Base-by-base conservation (phyloP, 2,113 vertebrate species). In the Jacana jacana region DNA sequence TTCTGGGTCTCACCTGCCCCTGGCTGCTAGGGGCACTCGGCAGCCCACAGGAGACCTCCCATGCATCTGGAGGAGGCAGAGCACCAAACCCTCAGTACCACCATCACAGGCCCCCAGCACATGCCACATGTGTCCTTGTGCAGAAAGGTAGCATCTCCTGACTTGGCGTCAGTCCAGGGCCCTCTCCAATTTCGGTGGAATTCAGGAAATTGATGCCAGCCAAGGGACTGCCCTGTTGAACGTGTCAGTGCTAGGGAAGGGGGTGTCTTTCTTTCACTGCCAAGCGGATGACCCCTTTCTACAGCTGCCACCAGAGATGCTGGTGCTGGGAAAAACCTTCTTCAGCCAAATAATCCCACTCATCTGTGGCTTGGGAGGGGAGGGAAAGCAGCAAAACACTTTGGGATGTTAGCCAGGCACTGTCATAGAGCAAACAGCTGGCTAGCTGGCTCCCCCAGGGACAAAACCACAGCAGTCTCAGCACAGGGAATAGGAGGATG, bases 361-460 rank as follows among this genome's bases (percentile, higher is more conserved):
- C 55, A 24, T 54, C 76, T 64, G 44, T 49, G 54, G 78, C 39
- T 63, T 24, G 9, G 69, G 33, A 83, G 72, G 72, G 80, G 51
- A 69, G 35, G 44, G 58, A 82, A 77, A 86, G 49, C 54, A 83
- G 69, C 46, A 87, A 86, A 91, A 75, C 73, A 51, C 51, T 90
- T 77, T 51, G 69, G 82, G 83, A 84, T 64, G 72, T 48, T 69
- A 93, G 83, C 91, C 83, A 84, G 83, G 42, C 4, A 4, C 83
- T 92, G 81, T 60, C 7, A 3, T n/a, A 84, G 42, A 89, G 55
- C 79, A 77, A 88, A 90, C 88, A 97, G 72, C 88, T 84, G 86
- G 24, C 69, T 86, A 64, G 71, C 63, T 88, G 86, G 91, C 9
- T 8, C 9, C 46, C 46, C 60, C 46, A 51, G 54, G 23, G 80